phyloP scores from a whole-genome alignment of 2,113 vertebrate genomes.

The Cebus imitator region DNA sequence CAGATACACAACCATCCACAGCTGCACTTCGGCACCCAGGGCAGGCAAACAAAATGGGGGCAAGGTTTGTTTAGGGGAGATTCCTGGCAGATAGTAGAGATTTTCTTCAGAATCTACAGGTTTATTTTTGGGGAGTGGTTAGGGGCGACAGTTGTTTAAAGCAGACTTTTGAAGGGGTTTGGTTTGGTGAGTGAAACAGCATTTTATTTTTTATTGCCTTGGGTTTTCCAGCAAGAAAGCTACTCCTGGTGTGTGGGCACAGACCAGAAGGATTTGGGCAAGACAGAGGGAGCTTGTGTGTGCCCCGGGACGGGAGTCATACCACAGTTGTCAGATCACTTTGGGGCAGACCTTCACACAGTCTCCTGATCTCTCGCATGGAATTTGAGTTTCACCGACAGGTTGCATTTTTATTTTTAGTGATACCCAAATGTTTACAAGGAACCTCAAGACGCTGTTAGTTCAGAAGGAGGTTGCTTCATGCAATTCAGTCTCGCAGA shows the following conservation, averaged over 20 bases:
- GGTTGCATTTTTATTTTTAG: background rate
- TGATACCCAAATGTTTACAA: background rate
- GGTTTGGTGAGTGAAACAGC: background rate
- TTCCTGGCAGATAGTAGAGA: background rate
- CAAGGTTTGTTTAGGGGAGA: background rate
- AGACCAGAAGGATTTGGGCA: background rate
- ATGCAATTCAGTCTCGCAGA: background rate
- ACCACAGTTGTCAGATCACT: background rate
- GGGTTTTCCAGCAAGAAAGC: background rate
- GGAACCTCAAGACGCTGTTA: accelerated
- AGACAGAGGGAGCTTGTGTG: no score
- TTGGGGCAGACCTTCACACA: background rate
- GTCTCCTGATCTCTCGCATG: background rate
- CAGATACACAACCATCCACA: accelerated
- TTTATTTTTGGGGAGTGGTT: background rate
- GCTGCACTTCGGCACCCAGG: background rate
- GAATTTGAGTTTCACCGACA: background rate
- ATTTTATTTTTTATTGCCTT: background rate
- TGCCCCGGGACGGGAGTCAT: accelerated
- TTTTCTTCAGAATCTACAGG: background rate
- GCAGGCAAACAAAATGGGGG: background rate
- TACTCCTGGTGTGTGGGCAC: no score
- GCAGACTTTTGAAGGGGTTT: background rate
- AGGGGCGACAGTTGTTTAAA: background rate
- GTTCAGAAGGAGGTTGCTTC: background rate